phyloP scores from a whole-genome alignment of 2,888 invertebrate genomes.

The Netelia virgata region DNA sequence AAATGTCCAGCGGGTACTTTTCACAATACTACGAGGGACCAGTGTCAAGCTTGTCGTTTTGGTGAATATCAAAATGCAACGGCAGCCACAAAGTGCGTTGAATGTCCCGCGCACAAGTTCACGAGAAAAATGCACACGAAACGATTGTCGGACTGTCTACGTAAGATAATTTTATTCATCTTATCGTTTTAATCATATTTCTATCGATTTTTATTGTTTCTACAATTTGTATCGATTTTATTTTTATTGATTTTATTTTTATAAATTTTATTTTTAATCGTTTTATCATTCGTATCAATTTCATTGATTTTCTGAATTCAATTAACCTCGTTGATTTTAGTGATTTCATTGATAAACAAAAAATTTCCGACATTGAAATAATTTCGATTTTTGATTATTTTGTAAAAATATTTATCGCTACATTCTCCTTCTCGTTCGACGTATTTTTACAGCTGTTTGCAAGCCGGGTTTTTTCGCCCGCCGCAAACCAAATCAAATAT shows the following conservation, averaged over 20 bases:
- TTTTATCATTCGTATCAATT: no score
- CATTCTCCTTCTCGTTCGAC: background rate
- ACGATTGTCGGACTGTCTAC: conserved; percentile 86
- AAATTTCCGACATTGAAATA: background rate
- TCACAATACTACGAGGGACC: conserved; percentile 86
- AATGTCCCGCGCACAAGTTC: conserved; percentile 87
- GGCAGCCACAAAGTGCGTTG: conserved; percentile 86
- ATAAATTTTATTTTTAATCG: background rate
- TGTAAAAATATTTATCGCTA: background rate
- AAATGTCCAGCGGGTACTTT: conserved; percentile 89
- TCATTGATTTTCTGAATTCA: no score
- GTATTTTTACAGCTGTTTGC: conserved; percentile 85
- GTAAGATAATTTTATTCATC: conserved; percentile 81
- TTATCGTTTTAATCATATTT: no score
- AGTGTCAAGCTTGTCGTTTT: conserved; percentile 87
- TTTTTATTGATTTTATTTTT: background rate
- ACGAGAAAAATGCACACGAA: conserved; percentile 86
- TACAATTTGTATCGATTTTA: background rate
- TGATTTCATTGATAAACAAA: background rate
- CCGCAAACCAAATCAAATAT: conserved; percentile 81
- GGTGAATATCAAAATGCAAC: conserved; percentile 87
- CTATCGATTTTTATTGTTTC: no score
- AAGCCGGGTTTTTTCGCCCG: conserved; percentile 86
- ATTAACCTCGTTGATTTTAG: no score
- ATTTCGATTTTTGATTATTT: background rate